Percentiles rank a stretch among this genome's conserved stretches.
phyloP scores from a whole-genome alignment of 2,113 vertebrate genomes.

The Scatophagus argus region DNA sequence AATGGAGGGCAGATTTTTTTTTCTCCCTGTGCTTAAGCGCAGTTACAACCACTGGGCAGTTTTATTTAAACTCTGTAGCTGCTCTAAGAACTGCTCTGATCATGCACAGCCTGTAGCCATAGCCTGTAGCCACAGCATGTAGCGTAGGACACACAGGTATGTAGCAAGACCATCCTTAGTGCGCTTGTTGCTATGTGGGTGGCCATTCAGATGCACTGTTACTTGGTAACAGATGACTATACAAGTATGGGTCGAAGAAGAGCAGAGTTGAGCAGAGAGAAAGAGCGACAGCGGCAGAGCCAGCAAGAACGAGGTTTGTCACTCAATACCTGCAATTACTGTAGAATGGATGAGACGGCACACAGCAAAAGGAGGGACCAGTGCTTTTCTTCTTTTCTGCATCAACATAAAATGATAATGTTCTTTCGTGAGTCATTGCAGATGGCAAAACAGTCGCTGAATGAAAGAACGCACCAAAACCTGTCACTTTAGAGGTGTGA shows the following conservation, averaged over 20 bases:
- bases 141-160: constrained; percentile 44
- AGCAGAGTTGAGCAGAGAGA: constrained; percentile 42
- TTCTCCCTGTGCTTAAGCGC: background rate
- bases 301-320: constrained; percentile 15
- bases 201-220: constrained; percentile 72
- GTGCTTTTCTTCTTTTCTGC: background rate
- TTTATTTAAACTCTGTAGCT: background rate
- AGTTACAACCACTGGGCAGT: constrained; percentile 2
- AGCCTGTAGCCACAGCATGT: constrained; percentile 13
- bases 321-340: constrained; percentile 31
- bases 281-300: background rate
- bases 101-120: constrained; percentile 17
- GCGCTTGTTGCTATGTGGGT: constrained; percentile 77
- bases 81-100: constrained; percentile 20
- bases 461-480: background rate
- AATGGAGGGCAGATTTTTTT: background rate
- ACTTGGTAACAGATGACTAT: constrained; percentile 82
- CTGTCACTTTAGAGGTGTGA: background rate
- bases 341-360: background rate
- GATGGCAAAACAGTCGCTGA: background rate
- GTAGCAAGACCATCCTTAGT: constrained; percentile 33
- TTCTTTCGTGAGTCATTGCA: constrained; percentile 1
- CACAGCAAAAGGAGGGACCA: background rate
- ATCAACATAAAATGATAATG: background rate
- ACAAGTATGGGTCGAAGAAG: constrained; percentile 60